Percentiles rank a stretch among this genome's conserved stretches.
Conservation (phyloP, 53 echinoderm and acorn worm species). For the Crossaster papposus region DNA sequence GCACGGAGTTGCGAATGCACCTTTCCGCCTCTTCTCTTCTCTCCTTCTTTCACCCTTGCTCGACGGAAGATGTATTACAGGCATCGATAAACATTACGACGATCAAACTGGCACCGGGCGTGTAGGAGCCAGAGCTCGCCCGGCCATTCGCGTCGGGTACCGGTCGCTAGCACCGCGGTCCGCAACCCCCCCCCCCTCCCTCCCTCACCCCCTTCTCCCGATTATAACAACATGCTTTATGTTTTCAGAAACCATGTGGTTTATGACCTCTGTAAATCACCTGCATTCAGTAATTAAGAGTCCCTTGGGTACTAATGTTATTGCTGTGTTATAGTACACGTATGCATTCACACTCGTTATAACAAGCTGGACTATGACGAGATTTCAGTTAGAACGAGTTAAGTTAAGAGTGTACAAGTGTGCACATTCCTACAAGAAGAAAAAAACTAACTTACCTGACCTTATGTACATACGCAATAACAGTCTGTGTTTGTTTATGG, state of each 20-base stretch:
- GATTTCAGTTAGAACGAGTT: too few species aligned
- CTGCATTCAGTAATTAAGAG: not conserved
- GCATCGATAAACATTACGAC: slow-evolving; percentile 36
- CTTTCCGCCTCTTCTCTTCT: not conserved
- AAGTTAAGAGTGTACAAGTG: too few species aligned
- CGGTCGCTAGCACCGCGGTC: too few species aligned
- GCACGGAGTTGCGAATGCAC: not conserved
- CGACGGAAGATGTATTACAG: slow-evolving; percentile 20
- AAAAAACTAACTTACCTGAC: too few species aligned
- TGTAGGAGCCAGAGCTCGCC: too few species aligned
- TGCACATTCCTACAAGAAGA: too few species aligned
- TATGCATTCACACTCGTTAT: too few species aligned
- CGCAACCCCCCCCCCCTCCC: too few species aligned
- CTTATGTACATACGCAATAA: not conserved
- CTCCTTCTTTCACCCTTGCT: not conserved
- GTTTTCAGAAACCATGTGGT: not conserved
- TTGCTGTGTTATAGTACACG: not conserved
- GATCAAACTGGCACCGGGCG: slow-evolving; percentile 33
- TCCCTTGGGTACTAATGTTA: not conserved
- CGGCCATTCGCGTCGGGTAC: too few species aligned
- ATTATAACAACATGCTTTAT: not conserved
- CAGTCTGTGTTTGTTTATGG: too few species aligned
- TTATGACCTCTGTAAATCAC: not conserved
- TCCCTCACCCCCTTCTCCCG: not conserved
- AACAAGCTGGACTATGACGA: too few species aligned